Evolutionary conservation across 2,113 vertebrate species (phyloP).

Genomic region (Sula dactylatra): DNA sequence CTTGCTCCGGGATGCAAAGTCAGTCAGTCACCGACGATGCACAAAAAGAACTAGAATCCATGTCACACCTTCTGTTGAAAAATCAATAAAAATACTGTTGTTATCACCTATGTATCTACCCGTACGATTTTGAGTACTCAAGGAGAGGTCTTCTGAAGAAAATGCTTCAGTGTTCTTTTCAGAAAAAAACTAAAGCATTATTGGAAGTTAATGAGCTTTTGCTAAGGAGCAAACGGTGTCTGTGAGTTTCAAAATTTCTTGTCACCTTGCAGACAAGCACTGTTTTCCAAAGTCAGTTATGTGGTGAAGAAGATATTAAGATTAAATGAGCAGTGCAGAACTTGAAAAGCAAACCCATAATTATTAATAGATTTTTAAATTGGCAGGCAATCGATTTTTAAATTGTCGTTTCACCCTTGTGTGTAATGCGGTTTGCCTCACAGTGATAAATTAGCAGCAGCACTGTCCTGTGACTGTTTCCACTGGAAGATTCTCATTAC

Average conservation of each 20-base stretch:
- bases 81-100: background rate
- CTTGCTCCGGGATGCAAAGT: background rate
- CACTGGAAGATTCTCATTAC: slow-evolving; percentile 43
- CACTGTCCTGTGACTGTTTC: slow-evolving; percentile 2
- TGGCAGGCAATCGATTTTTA: slow-evolving; percentile 31
- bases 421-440: background rate
- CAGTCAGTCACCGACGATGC: background rate
- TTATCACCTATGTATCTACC: background rate
- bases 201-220: background rate
- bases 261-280: background rate
- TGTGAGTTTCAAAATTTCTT: background rate
- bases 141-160: background rate
- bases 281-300: background rate
- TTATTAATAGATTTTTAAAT: slow-evolving; percentile 54
- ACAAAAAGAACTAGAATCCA: background rate
- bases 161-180: background rate
- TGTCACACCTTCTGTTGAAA: background rate
- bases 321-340: slow-evolving; percentile 7
- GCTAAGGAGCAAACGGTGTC: background rate
- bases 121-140: background rate
- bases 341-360: slow-evolving; percentile 12
- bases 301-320: slow-evolving; percentile 5
- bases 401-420: slow-evolving; percentile 48
- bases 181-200: background rate
- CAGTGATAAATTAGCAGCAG: slow-evolving; percentile 22